phyloP scores from a whole-genome alignment of 37 sponge, comb jelly and placozoan genomes.

The Halisarca cf. caerulea region DNA sequence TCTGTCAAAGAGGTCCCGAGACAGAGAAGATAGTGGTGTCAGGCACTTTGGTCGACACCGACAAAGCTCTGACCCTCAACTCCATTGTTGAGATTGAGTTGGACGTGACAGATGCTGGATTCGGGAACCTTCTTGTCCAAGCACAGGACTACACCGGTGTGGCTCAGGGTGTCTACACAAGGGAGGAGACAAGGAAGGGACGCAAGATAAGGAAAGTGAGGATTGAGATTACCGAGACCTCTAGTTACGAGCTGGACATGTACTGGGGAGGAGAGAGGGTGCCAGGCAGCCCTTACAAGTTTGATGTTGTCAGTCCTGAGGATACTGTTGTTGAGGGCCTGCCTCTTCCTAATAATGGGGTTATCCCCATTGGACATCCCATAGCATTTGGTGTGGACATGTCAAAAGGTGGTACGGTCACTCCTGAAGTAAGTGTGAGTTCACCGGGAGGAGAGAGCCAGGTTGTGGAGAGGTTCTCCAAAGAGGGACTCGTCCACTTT shows the following conservation, averaged over 20 bases:
- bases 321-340: constrained; percentile 42
- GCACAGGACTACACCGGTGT: constrained; percentile 32
- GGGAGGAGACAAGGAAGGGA: constrained; percentile 30
- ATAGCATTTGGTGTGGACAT: constrained; percentile 59
- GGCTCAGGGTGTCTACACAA: constrained; percentile 28
- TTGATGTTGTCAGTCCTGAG: constrained; percentile 63
- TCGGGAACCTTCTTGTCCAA: constrained; percentile 37
- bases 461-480: background rate
- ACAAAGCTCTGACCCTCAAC: constrained; percentile 9
- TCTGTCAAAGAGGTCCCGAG: constrained; percentile 59
- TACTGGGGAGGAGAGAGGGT: constrained; percentile 36
- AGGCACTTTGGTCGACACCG: constrained; percentile 14
- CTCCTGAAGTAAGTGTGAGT: constrained; percentile 37
- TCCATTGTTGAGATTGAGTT: constrained; percentile 38
- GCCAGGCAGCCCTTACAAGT: constrained; percentile 61
- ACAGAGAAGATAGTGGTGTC: constrained; percentile 54
- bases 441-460: background rate
- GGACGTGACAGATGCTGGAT: constrained; percentile 58
- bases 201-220: background rate
- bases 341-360: constrained; percentile 57
- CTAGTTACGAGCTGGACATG: constrained; percentile 5
- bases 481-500: background rate
- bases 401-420: constrained; percentile 42
- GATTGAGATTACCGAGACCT: constrained; percentile 10
- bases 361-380: constrained; percentile 59